Conservation (phyloP, 2,113 vertebrate species). For the Hystrix brachyura region DNA sequence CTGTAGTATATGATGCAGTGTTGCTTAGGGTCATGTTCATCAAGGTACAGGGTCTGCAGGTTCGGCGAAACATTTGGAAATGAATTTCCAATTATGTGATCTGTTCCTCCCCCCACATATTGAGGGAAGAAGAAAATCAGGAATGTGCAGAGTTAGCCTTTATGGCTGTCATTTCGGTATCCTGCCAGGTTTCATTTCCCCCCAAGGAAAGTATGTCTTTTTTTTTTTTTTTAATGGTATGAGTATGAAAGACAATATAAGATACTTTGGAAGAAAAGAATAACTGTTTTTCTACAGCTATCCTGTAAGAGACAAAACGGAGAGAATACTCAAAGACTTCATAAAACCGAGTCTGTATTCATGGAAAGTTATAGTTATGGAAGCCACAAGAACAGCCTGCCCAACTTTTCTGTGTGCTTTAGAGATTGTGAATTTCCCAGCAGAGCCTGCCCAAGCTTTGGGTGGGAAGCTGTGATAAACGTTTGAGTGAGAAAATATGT, state of each 20-base stretch:
- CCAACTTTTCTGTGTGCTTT: conserved; percentile 35
- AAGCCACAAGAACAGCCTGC: conserved; percentile 16
- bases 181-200: neutral
- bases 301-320: conserved; percentile 35
- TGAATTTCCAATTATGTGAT: neutral
- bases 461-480: conserved; percentile 81
- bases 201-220: conserved; percentile 30
- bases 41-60: conserved; percentile 17
- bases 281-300: neutral
- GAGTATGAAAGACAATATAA: neutral
- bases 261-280: neutral
- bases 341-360: conserved; percentile 3
- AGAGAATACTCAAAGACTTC: conserved; percentile 26
- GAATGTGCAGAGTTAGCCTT: neutral
- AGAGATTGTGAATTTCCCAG: conserved; percentile 69
- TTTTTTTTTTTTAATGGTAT: neutral
- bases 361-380: conserved; percentile 24
- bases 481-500: conserved; percentile 85
- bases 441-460: conserved; percentile 65
- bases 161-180: neutral
- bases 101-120: neutral
- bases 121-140: neutral
- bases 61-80: conserved; percentile 61
- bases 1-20: neutral
- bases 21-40: neutral